A percentile compares a stretch with the other conserved stretches of the same genome.
Conservation (phyloP, 2,888 invertebrate genomes). For the Eurytoma adleriae region DNA sequence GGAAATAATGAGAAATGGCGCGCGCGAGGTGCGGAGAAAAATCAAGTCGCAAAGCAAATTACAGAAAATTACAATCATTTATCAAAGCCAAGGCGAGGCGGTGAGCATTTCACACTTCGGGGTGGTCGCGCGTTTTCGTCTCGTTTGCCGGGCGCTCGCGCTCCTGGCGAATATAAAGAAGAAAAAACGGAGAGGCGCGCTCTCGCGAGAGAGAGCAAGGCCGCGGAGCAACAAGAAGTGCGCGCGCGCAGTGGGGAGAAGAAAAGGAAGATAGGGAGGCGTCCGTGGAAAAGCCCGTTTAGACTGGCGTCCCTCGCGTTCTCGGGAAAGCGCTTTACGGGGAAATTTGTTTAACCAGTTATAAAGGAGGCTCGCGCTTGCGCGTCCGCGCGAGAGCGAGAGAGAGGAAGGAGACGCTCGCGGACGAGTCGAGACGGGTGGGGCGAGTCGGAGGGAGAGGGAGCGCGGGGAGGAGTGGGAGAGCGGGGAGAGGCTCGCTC, state of each 20-base stretch:
- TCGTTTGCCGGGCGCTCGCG: constrained; percentile 35
- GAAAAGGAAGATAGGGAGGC: background rate
- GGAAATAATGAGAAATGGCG: constrained; percentile 1
- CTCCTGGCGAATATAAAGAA: constrained; percentile 26
- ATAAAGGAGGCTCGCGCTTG: background rate
- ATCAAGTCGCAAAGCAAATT: constrained; percentile 11
- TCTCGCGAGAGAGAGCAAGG: no score
- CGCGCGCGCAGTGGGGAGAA: background rate
- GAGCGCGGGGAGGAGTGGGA: constrained; percentile 37
- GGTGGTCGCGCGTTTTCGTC: constrained; percentile 40
- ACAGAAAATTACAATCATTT: constrained; percentile 27
- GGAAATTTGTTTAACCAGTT: constrained; percentile 37
- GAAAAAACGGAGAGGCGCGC: constrained; percentile 38
- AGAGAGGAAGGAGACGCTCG: constrained; percentile 33
- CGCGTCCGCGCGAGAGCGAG: background rate
- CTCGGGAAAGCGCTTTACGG: constrained; percentile 11
- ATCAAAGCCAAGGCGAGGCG: constrained; percentile 14
- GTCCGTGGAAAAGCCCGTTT: background rate
- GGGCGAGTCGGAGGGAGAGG: background rate
- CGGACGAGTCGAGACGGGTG: background rate
- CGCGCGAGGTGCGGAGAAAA: background rate
- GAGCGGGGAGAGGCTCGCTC: constrained; percentile 56
- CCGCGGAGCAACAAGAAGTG: background rate
- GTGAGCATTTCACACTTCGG: constrained; percentile 28
- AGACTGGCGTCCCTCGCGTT: background rate